Percentiles rank a stretch among this genome's conserved stretches.
These are phyloP conservation scores for Manacus vitellinus DNA, from an alignment of 2,113 vertebrate genomes.

Conservation along the genomic window DNA sequence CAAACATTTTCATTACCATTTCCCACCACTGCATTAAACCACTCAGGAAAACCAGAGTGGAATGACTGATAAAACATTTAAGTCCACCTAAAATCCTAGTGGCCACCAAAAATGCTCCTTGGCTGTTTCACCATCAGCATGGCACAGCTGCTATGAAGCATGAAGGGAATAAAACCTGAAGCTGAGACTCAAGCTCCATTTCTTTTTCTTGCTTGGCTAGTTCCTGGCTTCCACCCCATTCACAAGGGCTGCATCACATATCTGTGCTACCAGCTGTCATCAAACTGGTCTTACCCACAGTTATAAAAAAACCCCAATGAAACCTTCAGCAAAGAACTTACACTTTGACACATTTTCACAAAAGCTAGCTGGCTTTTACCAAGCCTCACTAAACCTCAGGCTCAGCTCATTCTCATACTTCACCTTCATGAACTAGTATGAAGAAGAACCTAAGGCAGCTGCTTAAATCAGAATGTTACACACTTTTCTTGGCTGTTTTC, in stretches of 20 bases:
- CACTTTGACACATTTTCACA: rapidly evolving
- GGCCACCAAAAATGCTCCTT: background rate
- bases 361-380: background rate
- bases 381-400: background rate
- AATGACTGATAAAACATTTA: background rate
- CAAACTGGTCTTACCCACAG: background rate
- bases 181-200: background rate
- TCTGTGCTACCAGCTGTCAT: background rate
- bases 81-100: background rate
- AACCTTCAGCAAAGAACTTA: background rate
- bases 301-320: background rate
- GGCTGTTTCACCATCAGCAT: background rate
- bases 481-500: background rate
- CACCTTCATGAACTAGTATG: background rate
- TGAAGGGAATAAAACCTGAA: background rate
- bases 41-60: background rate
- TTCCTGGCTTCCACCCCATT: background rate
- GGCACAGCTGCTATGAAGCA: background rate
- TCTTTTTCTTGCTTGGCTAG: background rate
- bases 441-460: background rate
- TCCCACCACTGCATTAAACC: background rate
- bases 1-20: background rate
- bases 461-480: background rate
- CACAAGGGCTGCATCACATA: background rate
- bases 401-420: background rate